Evolutionary conservation across 2,113 vertebrate genomes (phyloP), one percentile per base, ranked within the genome.

Genomic region (Pipa parva): DNA sequence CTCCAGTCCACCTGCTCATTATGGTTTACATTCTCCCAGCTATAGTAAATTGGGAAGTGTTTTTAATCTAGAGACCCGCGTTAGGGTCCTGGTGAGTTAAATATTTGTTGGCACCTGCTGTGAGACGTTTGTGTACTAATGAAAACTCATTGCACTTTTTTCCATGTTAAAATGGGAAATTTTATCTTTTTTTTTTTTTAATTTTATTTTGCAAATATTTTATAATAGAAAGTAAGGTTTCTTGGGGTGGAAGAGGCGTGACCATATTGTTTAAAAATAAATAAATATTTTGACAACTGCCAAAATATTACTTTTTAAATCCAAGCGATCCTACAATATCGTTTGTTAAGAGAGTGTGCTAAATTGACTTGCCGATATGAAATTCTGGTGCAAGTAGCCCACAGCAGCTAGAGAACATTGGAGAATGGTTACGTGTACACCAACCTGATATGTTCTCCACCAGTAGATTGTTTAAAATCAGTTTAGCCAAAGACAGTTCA

Each of bases 1-100:
- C 65, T 69, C 65, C 65, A 68, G 64, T 51, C 46, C 56, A 68
- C 64, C 54, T 56, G 57, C 60, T 69, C 57, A 46, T 69, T 58
- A 59, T 28, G 65, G 59, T 69, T 69, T 59, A 56, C 59, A 36
- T 52, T 11, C 26, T 51, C 29, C 49, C 22, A 10, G 12, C 18
- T 4, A 7, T 27, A 42, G 54, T 49, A 50, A 29, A 27, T 17
- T 11, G 57, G 66, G 57, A 42, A 21, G 45, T 49, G 45, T 59
- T 68, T 45, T 59, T 2, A n/a, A 11, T 33, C 31, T 18, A 24
- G 29, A 29, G 55, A 7, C 27, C 55, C 12, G 15, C 2, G 15
- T 20, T 58, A 9, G 18, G 27, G 29, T 60, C 37, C 20, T 52
- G 25, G 54, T 49, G 33, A 60, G 64, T 69, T 57, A 12, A 46